Base-by-base conservation (phyloP, 1,140 invertebrate species). In the Philopotamus ludificatus region DNA sequence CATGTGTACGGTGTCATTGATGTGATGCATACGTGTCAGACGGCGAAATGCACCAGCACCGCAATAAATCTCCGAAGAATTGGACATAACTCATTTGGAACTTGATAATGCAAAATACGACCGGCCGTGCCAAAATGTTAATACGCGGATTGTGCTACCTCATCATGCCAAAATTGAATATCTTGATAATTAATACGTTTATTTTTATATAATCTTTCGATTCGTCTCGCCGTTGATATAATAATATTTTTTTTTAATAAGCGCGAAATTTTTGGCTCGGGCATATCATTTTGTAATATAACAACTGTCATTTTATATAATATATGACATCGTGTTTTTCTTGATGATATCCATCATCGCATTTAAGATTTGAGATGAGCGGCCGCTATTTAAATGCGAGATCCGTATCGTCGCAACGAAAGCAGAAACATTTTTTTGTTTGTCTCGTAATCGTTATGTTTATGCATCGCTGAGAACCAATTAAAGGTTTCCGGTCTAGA, bases 31-130 rank as follows among this genome's bases (percentile, higher is more conserved):
- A 23, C 28, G 57, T 60, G 57, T 60, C 57, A 47, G 3, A 2
- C 12, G 26, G 8, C 25, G 9, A 55, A 10, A 55, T 41, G 21
- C 21, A 16, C 53, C 26, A 58, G 39, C 18, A 28, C 18, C 18
- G 55, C 55, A 44, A 60, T 60, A 60, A 60, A 60, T 60, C 57
- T 60, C 22, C 41, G 1, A 60, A 47, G 57, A 47, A 60, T 60
- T 60, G 57, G 57, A 47, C 57, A 60, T 60, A 60, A 60, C 42
- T 60, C 57, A 60, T 60, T 60, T 60, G 57, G 57, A 60, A 60
- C 57, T 16, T 41, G 57, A 60, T 60, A 60, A 47, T 47, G 54
- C 54, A 16, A 42, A 57, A 42, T 22, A 22, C 28, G 15, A 25
- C 15, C 50, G 2, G 2, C 1, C 4, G 34, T 16, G 54, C 54